Evolutionary conservation across 2,113 vertebrate genomes (phyloP).

Genomic region (Caranx ignobilis): DNA sequence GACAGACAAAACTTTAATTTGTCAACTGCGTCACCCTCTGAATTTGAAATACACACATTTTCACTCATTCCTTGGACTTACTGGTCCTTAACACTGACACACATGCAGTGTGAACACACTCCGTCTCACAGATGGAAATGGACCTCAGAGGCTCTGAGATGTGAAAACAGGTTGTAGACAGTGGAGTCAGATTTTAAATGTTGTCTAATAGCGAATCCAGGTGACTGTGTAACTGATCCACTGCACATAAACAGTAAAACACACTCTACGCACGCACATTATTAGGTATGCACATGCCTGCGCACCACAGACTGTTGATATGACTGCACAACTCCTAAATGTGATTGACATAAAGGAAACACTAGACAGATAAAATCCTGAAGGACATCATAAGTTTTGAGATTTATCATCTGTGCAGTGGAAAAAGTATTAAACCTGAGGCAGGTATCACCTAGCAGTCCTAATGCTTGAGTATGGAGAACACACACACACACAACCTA

Average conservation of each 20-base stretch:
- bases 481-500: slow-evolving; percentile 15
- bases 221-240: slow-evolving; percentile 70
- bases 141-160: slow-evolving; percentile 34
- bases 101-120: not conserved
- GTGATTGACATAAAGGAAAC: slow-evolving; percentile 3
- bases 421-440: not conserved
- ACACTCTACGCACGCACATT: slow-evolving; percentile 37
- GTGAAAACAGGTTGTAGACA: slow-evolving; percentile 69
- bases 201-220: slow-evolving; percentile 75
- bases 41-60: not conserved
- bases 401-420: slow-evolving; percentile 1
- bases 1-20: not conserved
- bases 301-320: slow-evolving; percentile 4
- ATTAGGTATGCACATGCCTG: slow-evolving; percentile 1
- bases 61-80: slow-evolving; percentile 16
- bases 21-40: not conserved
- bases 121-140: slow-evolving; percentile 22
- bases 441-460: not conserved
- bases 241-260: slow-evolving; percentile 50
- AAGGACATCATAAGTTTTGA: not conserved
- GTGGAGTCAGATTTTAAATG: slow-evolving; percentile 66
- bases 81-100: not conserved
- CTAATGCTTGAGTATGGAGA: not conserved
- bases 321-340: not conserved
- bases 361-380: not conserved